Evolutionary conservation across 2,797 vertebrate species (phyloP).

Genomic region (Lacerta agilis): DNA sequence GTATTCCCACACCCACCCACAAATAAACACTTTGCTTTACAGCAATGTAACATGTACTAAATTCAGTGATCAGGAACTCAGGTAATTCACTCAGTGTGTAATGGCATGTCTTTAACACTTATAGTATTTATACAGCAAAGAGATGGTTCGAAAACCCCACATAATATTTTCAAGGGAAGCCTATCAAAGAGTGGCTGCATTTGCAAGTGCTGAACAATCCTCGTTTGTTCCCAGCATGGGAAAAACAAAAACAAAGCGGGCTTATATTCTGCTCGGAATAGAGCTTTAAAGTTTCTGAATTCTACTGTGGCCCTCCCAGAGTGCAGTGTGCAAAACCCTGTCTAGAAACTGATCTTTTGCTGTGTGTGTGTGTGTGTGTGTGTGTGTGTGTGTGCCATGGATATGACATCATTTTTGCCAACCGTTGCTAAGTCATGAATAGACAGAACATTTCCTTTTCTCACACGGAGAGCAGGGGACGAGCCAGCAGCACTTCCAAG

Average conservation of each 20-base stretch:
- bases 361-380: conserved; percentile 29
- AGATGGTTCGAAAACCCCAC: neutral
- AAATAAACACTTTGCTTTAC: conserved; percentile 40
- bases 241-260: conserved; percentile 38
- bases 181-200: conserved; percentile 13
- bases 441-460: conserved; percentile 62
- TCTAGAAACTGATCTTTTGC: conserved; percentile 39
- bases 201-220: conserved; percentile 36
- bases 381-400: conserved; percentile 64
- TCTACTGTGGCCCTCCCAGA: conserved; percentile 55
- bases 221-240: conserved; percentile 29
- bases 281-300: conserved; percentile 26
- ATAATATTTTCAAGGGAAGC: conserved; percentile 12
- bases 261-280: conserved; percentile 37
- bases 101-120: conserved; percentile 19
- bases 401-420: conserved; percentile 73
- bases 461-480: conserved; percentile 50
- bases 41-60: conserved; percentile 36
- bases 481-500: conserved; percentile 58
- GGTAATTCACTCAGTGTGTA: neutral
- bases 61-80: neutral
- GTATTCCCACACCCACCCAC: neutral
- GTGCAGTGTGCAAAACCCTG: conserved; percentile 11
- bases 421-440: conserved; percentile 62
- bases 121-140: neutral